Evolutionary conservation across 2,888 invertebrate species (phyloP), one percentile per base, ranked within the genome.

Genomic region (Oeneis ivallda): DNA sequence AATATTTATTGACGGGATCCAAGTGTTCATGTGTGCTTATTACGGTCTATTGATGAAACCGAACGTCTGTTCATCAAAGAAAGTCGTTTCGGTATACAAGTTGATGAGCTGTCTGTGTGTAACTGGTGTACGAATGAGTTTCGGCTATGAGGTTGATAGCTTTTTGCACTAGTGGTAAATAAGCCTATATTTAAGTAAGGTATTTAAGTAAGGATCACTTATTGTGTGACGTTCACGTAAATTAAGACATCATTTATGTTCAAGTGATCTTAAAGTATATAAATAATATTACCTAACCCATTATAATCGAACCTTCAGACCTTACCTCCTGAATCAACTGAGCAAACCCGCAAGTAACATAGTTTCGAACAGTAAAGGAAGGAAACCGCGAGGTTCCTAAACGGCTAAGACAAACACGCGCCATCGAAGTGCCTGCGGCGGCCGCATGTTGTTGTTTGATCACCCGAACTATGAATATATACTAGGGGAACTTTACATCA

Each of bases 391-490:
- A 82, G 79, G 82, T 71, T 81, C 75, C 82, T 84, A 83, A 88
- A 88, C 84, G 82, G 79, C 76, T 83, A 90, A 91, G 85, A 87
- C 86, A 91, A 90, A 90, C 87, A 90, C 74, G 71, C 76, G 76
- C 73, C 69, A 71, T 54, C 75, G 76, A 73, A 76, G 71, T 69
- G 85, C 84, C 82, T 80, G 80, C 79, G 80, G 85, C 81, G 76
- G 83, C 83, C 83, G 73, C 76, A 79, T 89, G 87, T 90, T 91
- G 87, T 90, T 91, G 90, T 91, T 91, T 88, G 87, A 79, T 75
- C 79, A 79, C 82, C 83, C 77, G 84, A 89, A 89, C 89, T 88
- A 84, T 52, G n/a, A 61, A 52, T 61, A 52, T 61, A 52, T 52
- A 15, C 61, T 39, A 41, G 50, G n/a, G 45, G 63, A 64, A 39